phyloP scores from a whole-genome alignment of 2,888 invertebrate genomes.

The Drosophila paranaensis region DNA sequence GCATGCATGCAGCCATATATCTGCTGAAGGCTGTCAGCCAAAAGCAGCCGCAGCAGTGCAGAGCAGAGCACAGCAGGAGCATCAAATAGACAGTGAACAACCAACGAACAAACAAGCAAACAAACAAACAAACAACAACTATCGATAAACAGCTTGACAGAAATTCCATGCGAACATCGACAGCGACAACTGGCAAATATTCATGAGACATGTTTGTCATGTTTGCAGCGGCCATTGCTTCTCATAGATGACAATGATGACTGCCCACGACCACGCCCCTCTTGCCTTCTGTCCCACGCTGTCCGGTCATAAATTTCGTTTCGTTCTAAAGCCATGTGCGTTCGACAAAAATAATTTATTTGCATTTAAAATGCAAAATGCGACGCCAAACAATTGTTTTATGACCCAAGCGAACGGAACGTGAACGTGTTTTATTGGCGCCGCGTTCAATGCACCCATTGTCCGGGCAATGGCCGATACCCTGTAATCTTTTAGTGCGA shows the following conservation, averaged over 20 bases:
- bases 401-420: slow-evolving; percentile 11
- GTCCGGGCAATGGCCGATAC: not conserved
- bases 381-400: slow-evolving; percentile 43
- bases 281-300: not conserved
- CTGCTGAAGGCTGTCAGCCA: slow-evolving; percentile 30
- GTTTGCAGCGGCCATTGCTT: slow-evolving; percentile 19
- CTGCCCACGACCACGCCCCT: not conserved
- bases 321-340: slow-evolving; percentile 22
- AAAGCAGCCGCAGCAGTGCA: slow-evolving; percentile 17
- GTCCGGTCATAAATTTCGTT: slow-evolving; percentile 26
- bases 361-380: slow-evolving; percentile 62
- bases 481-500: not conserved
- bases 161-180: slow-evolving; percentile 49
- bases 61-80: slow-evolving; percentile 22
- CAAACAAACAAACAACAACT: slow-evolving; percentile 24
- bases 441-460: slow-evolving; percentile 44
- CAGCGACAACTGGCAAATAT: slow-evolving; percentile 67
- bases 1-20: slow-evolving; percentile 22
- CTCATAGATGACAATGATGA: slow-evolving; percentile 38
- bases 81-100: slow-evolving; percentile 31
- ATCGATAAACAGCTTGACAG: slow-evolving; percentile 38
- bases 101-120: slow-evolving; percentile 22
- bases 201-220: slow-evolving; percentile 69
- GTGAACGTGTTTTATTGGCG: slow-evolving; percentile 10
- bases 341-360: slow-evolving; percentile 64